Percentiles rank a stretch among this genome's conserved stretches.
These are phyloP conservation scores for Philereme vetulata DNA, from an alignment of 2,888 invertebrate species.

Conservation along the genomic window DNA sequence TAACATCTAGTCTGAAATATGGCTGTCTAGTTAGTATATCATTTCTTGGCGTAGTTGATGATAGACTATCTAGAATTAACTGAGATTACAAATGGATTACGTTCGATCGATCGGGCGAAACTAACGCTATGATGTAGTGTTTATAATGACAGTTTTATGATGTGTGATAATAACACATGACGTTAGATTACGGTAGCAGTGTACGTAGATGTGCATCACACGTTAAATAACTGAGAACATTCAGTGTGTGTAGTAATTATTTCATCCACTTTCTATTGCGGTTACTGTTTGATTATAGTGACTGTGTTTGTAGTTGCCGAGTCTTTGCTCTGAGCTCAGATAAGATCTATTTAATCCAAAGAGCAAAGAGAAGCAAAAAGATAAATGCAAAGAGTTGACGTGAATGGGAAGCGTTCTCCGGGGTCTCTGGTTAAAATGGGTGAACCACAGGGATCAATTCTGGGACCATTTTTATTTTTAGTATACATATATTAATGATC, in stretches of 20 bases:
- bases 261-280: slow-evolving; percentile 44
- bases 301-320: slow-evolving; percentile 1
- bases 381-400: no score
- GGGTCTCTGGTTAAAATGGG: no score
- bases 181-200: slow-evolving; percentile 31
- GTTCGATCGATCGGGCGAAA: slow-evolving; percentile 22
- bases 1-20: slow-evolving; percentile 65
- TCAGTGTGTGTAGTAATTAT: slow-evolving; percentile 42
- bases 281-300: slow-evolving; percentile 23
- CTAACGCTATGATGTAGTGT: slow-evolving; percentile 19
- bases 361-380: no score
- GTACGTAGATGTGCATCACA: slow-evolving; percentile 26
- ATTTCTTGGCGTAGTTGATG: slow-evolving; percentile 42
- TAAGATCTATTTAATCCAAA: not conserved
- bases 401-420: no score
- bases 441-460: no score
- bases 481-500: no score
- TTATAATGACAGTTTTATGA: slow-evolving; percentile 33
- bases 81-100: slow-evolving; percentile 25
- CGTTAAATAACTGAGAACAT: slow-evolving; percentile 37
- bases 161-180: slow-evolving; percentile 38
- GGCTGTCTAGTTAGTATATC: slow-evolving; percentile 54
- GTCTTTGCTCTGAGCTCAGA: not conserved
- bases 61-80: slow-evolving; percentile 23
- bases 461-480: no score